Percentiles rank a stretch among this genome's conserved stretches.
Evolutionary conservation across 1,140 invertebrate genomes (phyloP).

Genomic region (Drosophila ambigua): DNA sequence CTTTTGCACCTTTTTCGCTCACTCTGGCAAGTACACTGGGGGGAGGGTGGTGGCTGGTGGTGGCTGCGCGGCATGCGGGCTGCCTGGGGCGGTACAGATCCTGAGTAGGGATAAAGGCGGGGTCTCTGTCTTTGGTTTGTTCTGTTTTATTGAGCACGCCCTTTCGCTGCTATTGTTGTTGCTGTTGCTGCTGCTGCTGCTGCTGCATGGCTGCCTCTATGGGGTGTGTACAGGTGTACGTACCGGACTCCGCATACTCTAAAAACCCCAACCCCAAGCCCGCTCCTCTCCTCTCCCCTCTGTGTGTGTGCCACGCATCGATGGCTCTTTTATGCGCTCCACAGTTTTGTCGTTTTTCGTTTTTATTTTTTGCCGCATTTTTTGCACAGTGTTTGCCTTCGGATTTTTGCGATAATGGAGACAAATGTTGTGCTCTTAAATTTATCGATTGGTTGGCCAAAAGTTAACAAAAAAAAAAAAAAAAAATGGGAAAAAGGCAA

Average conservation of each 20-base stretch:
- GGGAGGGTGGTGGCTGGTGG: not conserved
- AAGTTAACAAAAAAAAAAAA: slow-evolving; percentile 39
- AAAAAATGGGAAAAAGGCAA: not conserved
- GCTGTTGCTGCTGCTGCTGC: not conserved
- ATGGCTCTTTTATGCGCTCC: slow-evolving; percentile 75
- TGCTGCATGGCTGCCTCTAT: too few species aligned
- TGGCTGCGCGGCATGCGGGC: not conserved
- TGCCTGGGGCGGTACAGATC: slow-evolving; percentile 3
- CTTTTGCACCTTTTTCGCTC: slow-evolving; percentile 28
- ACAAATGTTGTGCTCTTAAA: slow-evolving; percentile 81
- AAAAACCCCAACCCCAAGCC: slow-evolving; percentile 33
- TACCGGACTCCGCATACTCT: slow-evolving; percentile 10
- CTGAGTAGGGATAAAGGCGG: slow-evolving; percentile 31
- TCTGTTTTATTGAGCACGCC: slow-evolving; percentile 67
- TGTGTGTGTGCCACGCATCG: slow-evolving; percentile 59
- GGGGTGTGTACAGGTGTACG: not conserved
- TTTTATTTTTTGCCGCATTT: slow-evolving; percentile 28
- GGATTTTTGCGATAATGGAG: slow-evolving; percentile 80
- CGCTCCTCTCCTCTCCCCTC: not conserved
- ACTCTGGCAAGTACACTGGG: slow-evolving; percentile 11
- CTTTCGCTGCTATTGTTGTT: slow-evolving; percentile 60
- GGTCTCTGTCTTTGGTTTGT: slow-evolving; percentile 32
- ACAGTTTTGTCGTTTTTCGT: slow-evolving; percentile 60
- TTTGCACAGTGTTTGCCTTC: slow-evolving; percentile 64
- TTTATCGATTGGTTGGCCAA: slow-evolving; percentile 72